These are phyloP conservation scores for Thamnaconus septentrionalis DNA, from an alignment of 2,113 vertebrate species.

Conservation along the genomic window DNA sequence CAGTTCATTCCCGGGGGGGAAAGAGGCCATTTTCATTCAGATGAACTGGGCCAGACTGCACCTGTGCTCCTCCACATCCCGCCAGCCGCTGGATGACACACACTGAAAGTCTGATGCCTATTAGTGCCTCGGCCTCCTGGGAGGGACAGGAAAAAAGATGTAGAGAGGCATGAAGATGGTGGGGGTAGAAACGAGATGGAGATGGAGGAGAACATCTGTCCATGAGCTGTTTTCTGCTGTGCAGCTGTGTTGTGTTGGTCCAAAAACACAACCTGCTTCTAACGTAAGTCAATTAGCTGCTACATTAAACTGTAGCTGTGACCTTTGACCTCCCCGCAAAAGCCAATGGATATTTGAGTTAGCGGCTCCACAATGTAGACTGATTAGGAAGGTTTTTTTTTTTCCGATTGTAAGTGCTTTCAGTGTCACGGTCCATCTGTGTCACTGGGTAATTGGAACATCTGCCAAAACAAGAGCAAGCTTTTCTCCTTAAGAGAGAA, in stretches of 20 bases:
- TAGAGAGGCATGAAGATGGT: background rate
- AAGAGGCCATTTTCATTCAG: constrained; percentile 63
- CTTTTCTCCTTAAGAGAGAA: background rate
- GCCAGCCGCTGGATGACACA: constrained; percentile 35
- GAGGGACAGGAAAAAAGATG: constrained; percentile 8
- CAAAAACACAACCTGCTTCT: too few species aligned
- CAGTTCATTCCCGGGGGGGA: constrained; percentile 18
- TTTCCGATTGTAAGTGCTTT: too few species aligned
- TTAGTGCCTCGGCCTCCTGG: constrained; percentile 41
- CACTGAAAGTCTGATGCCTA: constrained; percentile 54
- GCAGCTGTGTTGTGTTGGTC: background rate
- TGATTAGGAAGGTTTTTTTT: too few species aligned
- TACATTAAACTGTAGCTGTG: too few species aligned
- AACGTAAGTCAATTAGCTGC: too few species aligned
- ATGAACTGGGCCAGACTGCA: constrained; percentile 52
- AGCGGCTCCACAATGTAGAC: too few species aligned
- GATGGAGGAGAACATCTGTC: constrained; percentile 55
- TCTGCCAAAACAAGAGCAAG: background rate
- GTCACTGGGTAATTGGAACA: background rate
- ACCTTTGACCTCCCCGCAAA: too few species aligned
- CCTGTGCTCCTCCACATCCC: constrained; percentile 55
- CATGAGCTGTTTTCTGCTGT: constrained; percentile 28
- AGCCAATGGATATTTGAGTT: too few species aligned
- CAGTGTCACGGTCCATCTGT: background rate
- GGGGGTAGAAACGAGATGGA: constrained; percentile 3